Conservation (phyloP, 2,888 invertebrate species). For the Platycnemis pennipes region DNA sequence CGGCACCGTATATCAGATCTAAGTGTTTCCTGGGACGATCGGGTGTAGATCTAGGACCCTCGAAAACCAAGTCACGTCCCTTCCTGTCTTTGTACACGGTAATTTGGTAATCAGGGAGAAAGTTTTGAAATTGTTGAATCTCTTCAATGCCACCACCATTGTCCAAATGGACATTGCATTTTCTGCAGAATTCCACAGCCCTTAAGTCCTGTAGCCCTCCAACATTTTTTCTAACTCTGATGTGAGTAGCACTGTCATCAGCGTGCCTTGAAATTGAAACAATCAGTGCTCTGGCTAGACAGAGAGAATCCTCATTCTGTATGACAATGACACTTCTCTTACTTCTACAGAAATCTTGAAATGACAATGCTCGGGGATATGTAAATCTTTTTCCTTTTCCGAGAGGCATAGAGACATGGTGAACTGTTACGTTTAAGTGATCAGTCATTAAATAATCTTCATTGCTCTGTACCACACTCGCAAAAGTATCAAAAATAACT, state of each 20-base stretch:
- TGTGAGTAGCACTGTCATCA: background rate
- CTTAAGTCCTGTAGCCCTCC: background rate
- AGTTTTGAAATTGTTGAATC: background rate
- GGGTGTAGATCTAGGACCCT: background rate
- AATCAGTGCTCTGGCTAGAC: background rate
- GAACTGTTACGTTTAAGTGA: background rate
- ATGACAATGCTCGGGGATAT: background rate
- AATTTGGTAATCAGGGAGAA: background rate
- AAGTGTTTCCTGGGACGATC: background rate
- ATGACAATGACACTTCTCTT: background rate
- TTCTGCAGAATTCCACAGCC: background rate
- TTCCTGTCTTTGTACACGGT: background rate
- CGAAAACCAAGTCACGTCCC: background rate
- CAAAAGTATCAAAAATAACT: background rate
- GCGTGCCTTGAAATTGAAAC: background rate
- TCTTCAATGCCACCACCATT: slow-evolving; percentile 35
- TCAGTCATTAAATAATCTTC: background rate
- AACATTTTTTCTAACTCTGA: background rate
- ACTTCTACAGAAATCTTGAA: background rate
- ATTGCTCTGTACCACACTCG: background rate
- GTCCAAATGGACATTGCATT: background rate
- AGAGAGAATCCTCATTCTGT: background rate
- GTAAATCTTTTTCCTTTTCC: slow-evolving; percentile 12
- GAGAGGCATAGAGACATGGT: slow-evolving; percentile 30
- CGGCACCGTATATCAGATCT: background rate